A percentile compares a stretch with the other conserved stretches of the same genome.
Evolutionary conservation across 2,888 invertebrate species (phyloP).

Genomic region (Apotomis capreana): DNA sequence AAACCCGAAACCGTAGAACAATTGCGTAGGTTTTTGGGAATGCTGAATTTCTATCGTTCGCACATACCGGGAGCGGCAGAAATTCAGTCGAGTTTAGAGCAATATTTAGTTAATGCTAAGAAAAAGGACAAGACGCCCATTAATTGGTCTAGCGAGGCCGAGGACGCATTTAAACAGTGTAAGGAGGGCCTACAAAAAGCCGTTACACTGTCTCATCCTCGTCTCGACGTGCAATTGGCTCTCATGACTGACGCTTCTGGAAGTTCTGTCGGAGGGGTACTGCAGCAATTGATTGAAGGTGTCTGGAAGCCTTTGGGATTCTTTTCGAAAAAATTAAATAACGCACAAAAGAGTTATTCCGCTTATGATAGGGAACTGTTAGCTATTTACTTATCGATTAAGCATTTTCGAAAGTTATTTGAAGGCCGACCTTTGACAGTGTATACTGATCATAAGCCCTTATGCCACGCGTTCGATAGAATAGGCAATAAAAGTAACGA

Average conservation of each 20-base stretch:
- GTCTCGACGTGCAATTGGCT: constrained; percentile 20
- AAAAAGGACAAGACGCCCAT: not conserved
- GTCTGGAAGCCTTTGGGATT: constrained; percentile 45
- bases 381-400: too few relatives aligned
- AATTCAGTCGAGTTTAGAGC: too few relatives aligned
- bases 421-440: constrained; percentile 38
- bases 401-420: constrained; percentile 41
- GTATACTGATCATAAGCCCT: constrained; percentile 13
- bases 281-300: constrained; percentile 41
- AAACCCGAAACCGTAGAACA: constrained; percentile 1
- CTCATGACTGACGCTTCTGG: constrained; percentile 47
- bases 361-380: too few relatives aligned
- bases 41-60: not conserved
- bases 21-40: not conserved
- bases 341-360: too few relatives aligned
- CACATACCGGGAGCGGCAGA: not conserved
- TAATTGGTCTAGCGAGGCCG: not conserved
- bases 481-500: constrained; percentile 35
- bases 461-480: not conserved
- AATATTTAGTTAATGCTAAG: too few relatives aligned
- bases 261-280: constrained; percentile 43
- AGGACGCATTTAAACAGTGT: not conserved
- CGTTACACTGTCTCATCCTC: constrained; percentile 27
- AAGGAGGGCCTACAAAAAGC: constrained; percentile 30
- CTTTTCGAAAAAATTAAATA: constrained; percentile 38